Evolutionary conservation across 2,113 vertebrate species (phyloP).

Genomic region (Cavia porcellus): DNA sequence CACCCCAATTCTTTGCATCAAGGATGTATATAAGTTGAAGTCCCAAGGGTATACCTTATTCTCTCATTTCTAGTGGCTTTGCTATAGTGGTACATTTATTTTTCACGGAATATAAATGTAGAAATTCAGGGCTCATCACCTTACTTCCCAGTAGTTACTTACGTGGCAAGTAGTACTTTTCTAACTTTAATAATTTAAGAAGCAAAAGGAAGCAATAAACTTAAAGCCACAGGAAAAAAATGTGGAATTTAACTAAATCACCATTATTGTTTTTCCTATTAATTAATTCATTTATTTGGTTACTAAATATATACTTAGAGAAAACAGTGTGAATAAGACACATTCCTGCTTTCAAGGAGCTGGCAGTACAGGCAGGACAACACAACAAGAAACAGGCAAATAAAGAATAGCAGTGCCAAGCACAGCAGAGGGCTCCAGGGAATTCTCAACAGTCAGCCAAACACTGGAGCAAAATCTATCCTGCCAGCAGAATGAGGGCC

Average conservation of each 20-base stretch:
- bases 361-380: not conserved
- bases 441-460: not conserved
- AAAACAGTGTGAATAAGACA: not conserved
- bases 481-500: not conserved
- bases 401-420: not conserved
- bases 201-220: not conserved
- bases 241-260: not conserved
- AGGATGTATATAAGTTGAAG: not conserved
- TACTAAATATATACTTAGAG: conserved; percentile 21
- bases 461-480: not conserved
- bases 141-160: not conserved
- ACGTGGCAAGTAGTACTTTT: not conserved
- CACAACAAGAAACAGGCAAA: not conserved
- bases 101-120: not conserved
- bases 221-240: not conserved
- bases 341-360: not conserved
- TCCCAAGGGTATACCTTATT: not conserved
- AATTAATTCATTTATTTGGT: not conserved
- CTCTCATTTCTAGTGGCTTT: not conserved
- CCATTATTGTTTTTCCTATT: not conserved
- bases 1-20: not conserved
- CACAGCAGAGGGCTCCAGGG: not conserved
- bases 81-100: not conserved
- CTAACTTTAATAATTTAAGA: conserved; percentile 27
- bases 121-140: not conserved